Conservation (phyloP, 1,140 invertebrate species). For the Drosophila virilis region DNA sequence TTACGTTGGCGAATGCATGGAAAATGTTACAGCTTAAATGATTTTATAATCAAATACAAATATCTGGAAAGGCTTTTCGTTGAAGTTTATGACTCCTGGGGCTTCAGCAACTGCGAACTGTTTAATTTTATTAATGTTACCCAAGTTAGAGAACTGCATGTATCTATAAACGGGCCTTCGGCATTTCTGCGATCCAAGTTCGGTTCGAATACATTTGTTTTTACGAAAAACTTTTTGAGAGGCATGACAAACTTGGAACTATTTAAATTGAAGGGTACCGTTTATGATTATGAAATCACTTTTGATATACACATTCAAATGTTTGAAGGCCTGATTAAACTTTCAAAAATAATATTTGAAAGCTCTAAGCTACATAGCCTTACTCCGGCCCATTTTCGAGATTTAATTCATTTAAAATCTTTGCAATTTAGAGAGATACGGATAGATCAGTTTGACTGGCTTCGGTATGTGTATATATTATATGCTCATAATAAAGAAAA, state of each 20-base stretch:
- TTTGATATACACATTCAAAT: neutral
- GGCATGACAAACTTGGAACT: neutral
- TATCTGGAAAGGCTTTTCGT: neutral
- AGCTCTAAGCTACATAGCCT: neutral
- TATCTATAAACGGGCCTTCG: neutral
- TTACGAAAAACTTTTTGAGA: neutral
- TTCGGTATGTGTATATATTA: neutral
- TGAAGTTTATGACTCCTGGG: neutral
- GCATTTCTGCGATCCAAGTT: neutral
- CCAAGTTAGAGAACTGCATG: neutral
- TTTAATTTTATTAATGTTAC: neutral
- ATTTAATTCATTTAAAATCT: constrained; percentile 1
- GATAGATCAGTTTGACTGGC: neutral
- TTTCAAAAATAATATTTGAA: neutral
- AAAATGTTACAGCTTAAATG: neutral
- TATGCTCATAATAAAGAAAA: too few relatives aligned
- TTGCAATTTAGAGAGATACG: neutral
- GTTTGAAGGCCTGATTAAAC: neutral
- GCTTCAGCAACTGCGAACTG: neutral
- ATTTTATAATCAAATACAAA: neutral
- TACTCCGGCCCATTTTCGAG: neutral
- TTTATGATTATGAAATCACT: neutral
- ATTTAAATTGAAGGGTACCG: neutral
- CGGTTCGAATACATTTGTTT: neutral
- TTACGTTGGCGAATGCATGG: neutral